Percentiles rank a stretch among this genome's conserved stretches.
Conservation (phyloP, 2,888 invertebrate genomes). For the Tribolium freemani region DNA sequence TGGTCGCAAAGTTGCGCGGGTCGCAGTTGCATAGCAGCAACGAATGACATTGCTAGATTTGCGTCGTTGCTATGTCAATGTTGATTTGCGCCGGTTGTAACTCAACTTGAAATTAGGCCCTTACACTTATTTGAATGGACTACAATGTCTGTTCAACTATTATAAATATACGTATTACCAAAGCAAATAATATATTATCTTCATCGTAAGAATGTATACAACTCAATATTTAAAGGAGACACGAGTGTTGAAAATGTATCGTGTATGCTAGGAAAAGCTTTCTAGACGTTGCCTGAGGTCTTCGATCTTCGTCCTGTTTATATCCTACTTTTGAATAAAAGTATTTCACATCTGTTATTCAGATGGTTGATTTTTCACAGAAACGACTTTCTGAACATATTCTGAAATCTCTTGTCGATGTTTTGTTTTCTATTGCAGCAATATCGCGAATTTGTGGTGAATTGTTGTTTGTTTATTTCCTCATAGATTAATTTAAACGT, state of each 20-base stretch:
- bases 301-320: constrained; percentile 28
- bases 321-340: constrained; percentile 37
- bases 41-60: no score
- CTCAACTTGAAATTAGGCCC: no score
- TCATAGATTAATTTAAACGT: constrained; percentile 11
- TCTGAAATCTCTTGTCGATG: background rate
- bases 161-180: no score
- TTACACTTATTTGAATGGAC: background rate
- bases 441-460: background rate
- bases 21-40: no score
- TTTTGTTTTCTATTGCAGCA: background rate
- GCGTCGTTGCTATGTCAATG: no score
- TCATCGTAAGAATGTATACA: background rate
- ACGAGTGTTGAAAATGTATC: constrained; percentile 8
- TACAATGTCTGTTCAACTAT: background rate
- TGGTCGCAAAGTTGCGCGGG: no score
- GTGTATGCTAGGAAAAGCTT: constrained; percentile 9
- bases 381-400: constrained; percentile 23
- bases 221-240: background rate
- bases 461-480: constrained; percentile 5
- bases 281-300: constrained; percentile 14
- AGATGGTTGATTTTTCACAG: constrained; percentile 38
- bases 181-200: constrained; percentile 6
- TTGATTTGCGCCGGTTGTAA: no score
- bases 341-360: constrained; percentile 35